Conservation (phyloP, 2,113 vertebrate species). For the Oncorhynchus tshawytscha region DNA sequence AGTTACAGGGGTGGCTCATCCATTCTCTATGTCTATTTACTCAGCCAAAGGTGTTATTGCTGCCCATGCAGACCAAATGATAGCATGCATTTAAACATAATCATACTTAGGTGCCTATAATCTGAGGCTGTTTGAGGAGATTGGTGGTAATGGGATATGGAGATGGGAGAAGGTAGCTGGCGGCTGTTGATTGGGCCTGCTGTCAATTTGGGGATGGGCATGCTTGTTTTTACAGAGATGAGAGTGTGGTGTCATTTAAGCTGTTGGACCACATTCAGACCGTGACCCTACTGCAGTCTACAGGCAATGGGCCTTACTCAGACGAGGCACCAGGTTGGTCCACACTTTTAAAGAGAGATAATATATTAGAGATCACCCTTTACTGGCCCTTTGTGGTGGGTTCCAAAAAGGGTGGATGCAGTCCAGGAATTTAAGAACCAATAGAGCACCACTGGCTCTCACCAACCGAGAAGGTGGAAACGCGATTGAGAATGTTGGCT, state of each 20-base stretch:
- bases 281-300: not conserved
- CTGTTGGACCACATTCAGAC: not conserved
- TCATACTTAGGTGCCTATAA: slow-evolving; percentile 7
- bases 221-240: slow-evolving; percentile 1
- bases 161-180: not conserved
- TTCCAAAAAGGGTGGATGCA: too few species aligned
- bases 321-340: not conserved
- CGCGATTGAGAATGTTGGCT: too few species aligned
- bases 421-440: too few species aligned
- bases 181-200: not conserved
- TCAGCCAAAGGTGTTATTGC: slow-evolving; percentile 1
- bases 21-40: not conserved
- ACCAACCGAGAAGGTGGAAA: too few species aligned
- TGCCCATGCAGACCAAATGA: not conserved
- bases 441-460: too few species aligned
- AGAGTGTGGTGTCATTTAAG: not conserved
- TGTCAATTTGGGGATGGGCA: not conserved
- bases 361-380: not conserved
- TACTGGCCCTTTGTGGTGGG: not conserved
- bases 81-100: slow-evolving; percentile 6
- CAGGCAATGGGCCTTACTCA: not conserved
- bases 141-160: not conserved
- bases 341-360: not conserved
- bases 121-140: not conserved
- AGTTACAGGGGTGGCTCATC: not conserved